phyloP scores from a whole-genome alignment of 1,140 invertebrate species.

The Bombus pyrosoma region DNA sequence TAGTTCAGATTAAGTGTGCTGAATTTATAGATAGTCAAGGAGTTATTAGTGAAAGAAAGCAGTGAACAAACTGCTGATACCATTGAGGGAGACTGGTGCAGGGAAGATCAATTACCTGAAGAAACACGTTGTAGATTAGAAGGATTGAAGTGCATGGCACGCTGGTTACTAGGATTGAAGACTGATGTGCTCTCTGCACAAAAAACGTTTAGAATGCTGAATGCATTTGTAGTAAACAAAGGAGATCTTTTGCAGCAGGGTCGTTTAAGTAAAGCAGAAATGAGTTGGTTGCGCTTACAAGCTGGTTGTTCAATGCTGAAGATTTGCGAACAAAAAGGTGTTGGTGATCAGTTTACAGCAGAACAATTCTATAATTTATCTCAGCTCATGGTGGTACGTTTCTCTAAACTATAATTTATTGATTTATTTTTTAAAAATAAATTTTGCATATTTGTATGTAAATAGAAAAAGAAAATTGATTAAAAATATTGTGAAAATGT shows the following conservation, averaged over 20 bases:
- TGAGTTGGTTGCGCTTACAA: conserved; percentile 94
- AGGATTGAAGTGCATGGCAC: conserved; percentile 97
- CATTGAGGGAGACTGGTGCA: conserved; percentile 91
- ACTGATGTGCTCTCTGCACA: conserved; percentile 94
- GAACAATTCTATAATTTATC: conserved; percentile 98
- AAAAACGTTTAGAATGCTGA: conserved; percentile 96
- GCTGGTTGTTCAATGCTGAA: conserved; percentile 98
- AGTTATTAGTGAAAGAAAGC: conserved; percentile 93
- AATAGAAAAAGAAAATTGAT: neutral
- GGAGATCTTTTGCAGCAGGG: conserved; percentile 92
- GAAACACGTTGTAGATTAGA: conserved; percentile 97
- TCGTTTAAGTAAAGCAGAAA: conserved; percentile 90
- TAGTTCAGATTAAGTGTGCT: neutral
- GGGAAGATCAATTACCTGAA: conserved; percentile 93
- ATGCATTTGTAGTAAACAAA: conserved; percentile 94
- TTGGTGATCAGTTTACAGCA: conserved; percentile 95
- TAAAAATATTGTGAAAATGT: conserved; percentile 13
- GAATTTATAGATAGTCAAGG: conserved; percentile 93
- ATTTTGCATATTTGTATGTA: neutral
- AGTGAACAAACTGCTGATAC: conserved; percentile 80
- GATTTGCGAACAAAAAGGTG: conserved; percentile 97
- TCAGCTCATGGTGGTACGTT: conserved; percentile 92
- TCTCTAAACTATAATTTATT: conserved; percentile 6
- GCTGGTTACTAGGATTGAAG: conserved; percentile 97
- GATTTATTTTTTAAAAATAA: neutral